Evolutionary conservation across 2,113 vertebrate genomes (phyloP).

Genomic region (Ahaetulla prasina): DNA sequence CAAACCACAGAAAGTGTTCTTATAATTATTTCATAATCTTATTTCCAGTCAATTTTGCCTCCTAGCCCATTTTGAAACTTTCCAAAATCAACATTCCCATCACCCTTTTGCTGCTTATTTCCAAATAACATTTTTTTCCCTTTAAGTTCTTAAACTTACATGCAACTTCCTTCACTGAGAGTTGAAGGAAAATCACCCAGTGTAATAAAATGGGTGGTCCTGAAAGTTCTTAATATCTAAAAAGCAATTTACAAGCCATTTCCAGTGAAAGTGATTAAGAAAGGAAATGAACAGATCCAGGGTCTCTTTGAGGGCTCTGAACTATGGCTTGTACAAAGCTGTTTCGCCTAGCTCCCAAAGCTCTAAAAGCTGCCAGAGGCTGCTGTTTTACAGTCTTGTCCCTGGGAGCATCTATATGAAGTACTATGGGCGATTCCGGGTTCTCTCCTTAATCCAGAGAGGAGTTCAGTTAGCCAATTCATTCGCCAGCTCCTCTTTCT

Average conservation of each 20-base stretch:
- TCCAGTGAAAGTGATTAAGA: background rate
- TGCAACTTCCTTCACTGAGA: background rate
- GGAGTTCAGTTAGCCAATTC: background rate
- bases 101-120: background rate
- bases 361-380: background rate
- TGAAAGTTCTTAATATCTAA: background rate
- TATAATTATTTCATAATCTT: background rate
- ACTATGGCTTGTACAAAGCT: background rate
- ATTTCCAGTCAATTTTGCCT: background rate
- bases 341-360: background rate
- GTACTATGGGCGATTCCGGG: background rate
- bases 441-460: background rate
- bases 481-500: background rate
- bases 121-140: background rate
- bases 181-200: background rate
- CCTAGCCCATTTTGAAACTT: background rate
- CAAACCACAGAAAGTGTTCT: background rate
- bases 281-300: background rate
- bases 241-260: background rate
- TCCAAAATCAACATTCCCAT: background rate
- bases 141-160: background rate
- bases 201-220: background rate
- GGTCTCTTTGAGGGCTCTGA: background rate
- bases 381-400: background rate
- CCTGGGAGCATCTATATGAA: background rate